Evolutionary conservation across 2,888 invertebrate species (phyloP).

Genomic region (Amiota mariae): DNA sequence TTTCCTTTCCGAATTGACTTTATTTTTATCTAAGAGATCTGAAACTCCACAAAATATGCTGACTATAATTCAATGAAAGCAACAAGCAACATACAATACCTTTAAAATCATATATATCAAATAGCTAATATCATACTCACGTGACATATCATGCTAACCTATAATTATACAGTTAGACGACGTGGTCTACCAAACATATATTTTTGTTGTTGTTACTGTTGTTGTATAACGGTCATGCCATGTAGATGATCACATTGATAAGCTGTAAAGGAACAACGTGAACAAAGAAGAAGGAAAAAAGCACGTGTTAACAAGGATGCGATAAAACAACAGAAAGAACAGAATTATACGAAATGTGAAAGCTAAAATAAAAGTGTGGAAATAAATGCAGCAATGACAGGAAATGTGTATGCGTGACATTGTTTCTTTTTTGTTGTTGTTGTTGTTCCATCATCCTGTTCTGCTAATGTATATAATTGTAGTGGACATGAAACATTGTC

Average conservation of each 20-base stretch:
- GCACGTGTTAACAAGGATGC: constrained; percentile 5
- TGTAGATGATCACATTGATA: constrained; percentile 7
- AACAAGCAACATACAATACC: too few relatives aligned
- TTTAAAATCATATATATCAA: too few relatives aligned
- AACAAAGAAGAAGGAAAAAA: not conserved
- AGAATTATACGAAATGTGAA: not conserved
- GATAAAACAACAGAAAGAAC: not conserved
- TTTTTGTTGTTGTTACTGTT: not conserved
- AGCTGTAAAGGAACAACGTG: not conserved
- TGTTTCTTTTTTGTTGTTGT: constrained; percentile 47
- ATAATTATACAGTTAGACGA: constrained; percentile 3
- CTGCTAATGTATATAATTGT: constrained; percentile 34
- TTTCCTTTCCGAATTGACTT: too few relatives aligned
- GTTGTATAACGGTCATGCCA: too few relatives aligned
- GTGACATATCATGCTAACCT: not conserved
- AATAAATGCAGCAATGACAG: constrained; percentile 63
- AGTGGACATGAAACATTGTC: constrained; percentile 19
- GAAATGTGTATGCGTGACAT: constrained; percentile 66
- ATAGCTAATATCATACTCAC: too few relatives aligned
- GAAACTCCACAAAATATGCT: too few relatives aligned
- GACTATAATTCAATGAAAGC: too few relatives aligned
- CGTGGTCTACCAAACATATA: not conserved
- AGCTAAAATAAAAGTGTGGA: constrained; percentile 48
- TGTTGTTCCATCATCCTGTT: constrained; percentile 33
- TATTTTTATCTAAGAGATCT: too few relatives aligned